A percentile compares a stretch with the other conserved stretches of the same genome.
These are phyloP conservation scores for Anarhynchus alexandrinus DNA, from an alignment of 2,113 vertebrate species.

Conservation along the genomic window DNA sequence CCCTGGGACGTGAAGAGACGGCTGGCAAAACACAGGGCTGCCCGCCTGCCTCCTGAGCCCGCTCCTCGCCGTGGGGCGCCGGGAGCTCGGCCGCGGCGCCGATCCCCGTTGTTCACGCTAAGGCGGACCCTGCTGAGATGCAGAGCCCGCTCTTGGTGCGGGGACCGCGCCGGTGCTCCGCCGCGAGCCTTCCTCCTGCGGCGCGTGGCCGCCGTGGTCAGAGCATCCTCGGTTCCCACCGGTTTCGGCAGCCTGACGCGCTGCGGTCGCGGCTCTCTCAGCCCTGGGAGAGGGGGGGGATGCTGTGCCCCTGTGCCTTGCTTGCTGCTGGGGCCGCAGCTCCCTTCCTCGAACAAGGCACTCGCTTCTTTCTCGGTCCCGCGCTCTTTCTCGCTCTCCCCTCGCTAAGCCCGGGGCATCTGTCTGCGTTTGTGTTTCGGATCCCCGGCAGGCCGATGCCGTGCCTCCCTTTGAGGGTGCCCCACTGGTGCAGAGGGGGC, in stretches of 20 bases:
- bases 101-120: too few species aligned
- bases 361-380: background rate
- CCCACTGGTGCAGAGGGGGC: background rate
- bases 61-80: too few species aligned
- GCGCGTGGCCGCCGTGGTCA: accelerated
- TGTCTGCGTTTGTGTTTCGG: background rate
- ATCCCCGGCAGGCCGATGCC: slow-evolving; percentile 8
- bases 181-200: background rate
- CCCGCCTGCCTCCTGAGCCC: background rate
- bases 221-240: background rate
- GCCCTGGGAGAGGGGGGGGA: background rate
- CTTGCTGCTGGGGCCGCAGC: background rate
- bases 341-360: accelerated
- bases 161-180: background rate
- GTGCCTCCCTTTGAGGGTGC: slow-evolving; percentile 2
- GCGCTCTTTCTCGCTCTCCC: background rate
- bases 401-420: background rate
- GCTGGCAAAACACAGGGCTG: background rate
- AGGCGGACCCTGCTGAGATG: accelerated
- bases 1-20: accelerated
- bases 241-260: accelerated
- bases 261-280: background rate
- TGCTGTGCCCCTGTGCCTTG: background rate
- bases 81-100: background rate
- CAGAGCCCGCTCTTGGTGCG: background rate